Percentiles rank a stretch among this genome's conserved stretches.
Conservation (phyloP, 2,888 invertebrate genomes). For the Perizoma flavofasciatum region DNA sequence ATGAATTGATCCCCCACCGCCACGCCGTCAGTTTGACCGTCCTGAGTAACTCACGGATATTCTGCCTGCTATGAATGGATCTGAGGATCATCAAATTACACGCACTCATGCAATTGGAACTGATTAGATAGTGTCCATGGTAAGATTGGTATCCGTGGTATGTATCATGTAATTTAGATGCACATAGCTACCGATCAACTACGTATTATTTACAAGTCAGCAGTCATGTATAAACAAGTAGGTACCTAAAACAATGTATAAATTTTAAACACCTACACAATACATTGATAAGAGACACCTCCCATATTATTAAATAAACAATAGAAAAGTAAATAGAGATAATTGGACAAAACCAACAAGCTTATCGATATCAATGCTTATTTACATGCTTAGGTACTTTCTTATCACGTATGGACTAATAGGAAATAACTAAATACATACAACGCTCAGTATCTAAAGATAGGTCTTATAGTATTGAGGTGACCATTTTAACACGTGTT, state of each 20-base stretch:
- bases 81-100: too few species aligned
- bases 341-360: slow-evolving; percentile 46
- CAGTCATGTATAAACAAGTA: too few species aligned
- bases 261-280: slow-evolving; percentile 14
- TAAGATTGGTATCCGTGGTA: too few species aligned
- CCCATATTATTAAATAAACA: slow-evolving; percentile 51
- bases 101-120: too few species aligned
- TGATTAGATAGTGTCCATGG: too few species aligned
- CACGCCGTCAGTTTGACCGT: too few species aligned
- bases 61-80: too few species aligned
- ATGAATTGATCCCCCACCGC: too few species aligned
- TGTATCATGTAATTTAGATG: too few species aligned
- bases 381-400: slow-evolving; percentile 44
- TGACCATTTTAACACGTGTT: not conserved
- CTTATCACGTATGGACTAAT: slow-evolving; percentile 46
- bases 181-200: too few species aligned
- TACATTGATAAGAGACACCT: slow-evolving; percentile 33
- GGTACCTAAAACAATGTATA: not conserved
- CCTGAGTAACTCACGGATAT: too few species aligned
- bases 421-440: slow-evolving; percentile 41
- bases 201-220: too few species aligned
- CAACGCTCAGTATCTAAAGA: not conserved
- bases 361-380: slow-evolving; percentile 53
- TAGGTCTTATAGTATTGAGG: not conserved
- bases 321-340: slow-evolving; percentile 60